These are phyloP conservation scores for Uromys caudimaculatus DNA, from an alignment of 2,797 vertebrate species.

Conservation along the genomic window DNA sequence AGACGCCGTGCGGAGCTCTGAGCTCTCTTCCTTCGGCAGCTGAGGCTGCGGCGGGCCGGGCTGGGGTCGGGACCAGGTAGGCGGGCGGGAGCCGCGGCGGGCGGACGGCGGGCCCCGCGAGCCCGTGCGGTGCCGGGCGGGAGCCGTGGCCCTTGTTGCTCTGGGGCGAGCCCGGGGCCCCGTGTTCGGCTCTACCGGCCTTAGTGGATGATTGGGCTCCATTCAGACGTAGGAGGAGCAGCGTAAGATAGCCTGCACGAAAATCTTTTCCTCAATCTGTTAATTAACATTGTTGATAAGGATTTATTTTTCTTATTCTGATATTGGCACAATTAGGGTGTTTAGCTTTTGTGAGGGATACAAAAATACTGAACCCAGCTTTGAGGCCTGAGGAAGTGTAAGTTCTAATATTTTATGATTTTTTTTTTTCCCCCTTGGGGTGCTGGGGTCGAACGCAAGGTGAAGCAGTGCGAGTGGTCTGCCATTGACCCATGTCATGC, in stretches of 20 bases:
- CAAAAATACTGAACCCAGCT: background rate
- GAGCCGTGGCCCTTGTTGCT: background rate
- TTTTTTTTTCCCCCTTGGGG: background rate
- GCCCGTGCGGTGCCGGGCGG: background rate
- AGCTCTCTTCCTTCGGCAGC: slow-evolving; percentile 54
- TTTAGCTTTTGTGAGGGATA: background rate
- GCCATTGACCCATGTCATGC: background rate
- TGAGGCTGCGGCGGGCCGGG: slow-evolving; percentile 72
- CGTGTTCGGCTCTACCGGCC: background rate
- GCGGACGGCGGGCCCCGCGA: background rate
- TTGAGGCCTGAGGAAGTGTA: background rate
- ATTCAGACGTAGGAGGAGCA: background rate
- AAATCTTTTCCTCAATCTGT: background rate
- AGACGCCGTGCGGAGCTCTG: background rate
- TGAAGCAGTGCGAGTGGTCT: background rate
- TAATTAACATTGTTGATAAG: background rate
- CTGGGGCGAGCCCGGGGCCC: background rate
- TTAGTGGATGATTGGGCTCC: background rate
- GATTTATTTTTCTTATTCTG: background rate
- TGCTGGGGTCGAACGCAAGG: background rate
- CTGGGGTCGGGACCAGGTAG: slow-evolving; percentile 73
- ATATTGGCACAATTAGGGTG: background rate
- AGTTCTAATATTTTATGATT: background rate
- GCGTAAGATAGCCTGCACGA: background rate
- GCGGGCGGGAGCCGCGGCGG: slow-evolving; percentile 60